Conservation (phyloP, 2,888 invertebrate genomes). For the Erpobdella octoculata region DNA sequence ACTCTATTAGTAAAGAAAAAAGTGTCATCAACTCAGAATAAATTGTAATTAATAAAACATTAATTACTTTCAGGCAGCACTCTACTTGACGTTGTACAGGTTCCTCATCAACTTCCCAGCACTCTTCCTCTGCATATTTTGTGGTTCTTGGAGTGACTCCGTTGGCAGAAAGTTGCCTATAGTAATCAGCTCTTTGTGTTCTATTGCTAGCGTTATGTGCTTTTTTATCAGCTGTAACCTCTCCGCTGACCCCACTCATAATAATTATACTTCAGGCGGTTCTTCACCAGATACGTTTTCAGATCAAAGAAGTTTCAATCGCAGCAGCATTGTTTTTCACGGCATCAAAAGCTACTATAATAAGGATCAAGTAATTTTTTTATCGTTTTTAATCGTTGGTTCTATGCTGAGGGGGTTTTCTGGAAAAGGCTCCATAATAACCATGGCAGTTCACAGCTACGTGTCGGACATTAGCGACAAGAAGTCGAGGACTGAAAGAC, state of each 20-base stretch:
- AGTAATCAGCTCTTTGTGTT: conserved; percentile 48
- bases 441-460: conserved; percentile 52
- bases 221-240: conserved; percentile 42
- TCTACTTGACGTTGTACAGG: conserved; percentile 47
- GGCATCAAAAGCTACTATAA: not conserved
- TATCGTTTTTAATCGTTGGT: conserved; percentile 44
- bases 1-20: too few relatives aligned
- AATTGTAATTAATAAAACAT: not conserved
- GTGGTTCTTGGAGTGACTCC: conserved; percentile 51
- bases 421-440: conserved; percentile 51
- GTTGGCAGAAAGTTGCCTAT: conserved; percentile 48
- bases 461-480: conserved; percentile 46
- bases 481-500: conserved; percentile 44
- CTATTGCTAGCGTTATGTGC: conserved; percentile 45
- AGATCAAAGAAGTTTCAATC: not conserved
- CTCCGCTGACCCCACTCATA: not conserved
- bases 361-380: conserved; percentile 31
- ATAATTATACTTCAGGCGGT: not conserved
- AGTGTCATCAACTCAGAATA: not conserved
- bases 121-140: conserved; percentile 48
- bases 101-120: conserved; percentile 50
- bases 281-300: not conserved
- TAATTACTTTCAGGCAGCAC: conserved; percentile 37
- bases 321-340: not conserved
- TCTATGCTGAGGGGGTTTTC: conserved; percentile 46